Percentiles rank a stretch among this genome's conserved stretches.
These are phyloP conservation scores for Scytalopus superciliaris DNA, from an alignment of 2,113 vertebrate species.

Conservation along the genomic window DNA sequence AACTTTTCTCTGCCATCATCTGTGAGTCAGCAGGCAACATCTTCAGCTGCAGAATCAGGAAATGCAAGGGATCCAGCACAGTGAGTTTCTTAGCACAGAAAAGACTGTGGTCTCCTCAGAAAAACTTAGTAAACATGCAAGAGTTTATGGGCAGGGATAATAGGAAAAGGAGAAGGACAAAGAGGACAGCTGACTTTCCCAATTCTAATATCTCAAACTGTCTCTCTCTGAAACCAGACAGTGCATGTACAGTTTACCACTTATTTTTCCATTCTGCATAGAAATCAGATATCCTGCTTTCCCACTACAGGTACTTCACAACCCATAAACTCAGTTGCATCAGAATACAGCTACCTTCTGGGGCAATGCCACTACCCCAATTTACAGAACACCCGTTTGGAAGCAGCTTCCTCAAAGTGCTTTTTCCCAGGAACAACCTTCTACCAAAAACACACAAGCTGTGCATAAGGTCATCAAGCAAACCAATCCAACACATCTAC, in stretches of 20 bases:
- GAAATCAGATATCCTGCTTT: not conserved
- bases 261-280: not conserved
- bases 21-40: not conserved
- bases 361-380: not conserved
- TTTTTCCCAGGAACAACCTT: not conserved
- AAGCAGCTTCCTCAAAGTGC: not conserved
- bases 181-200: not conserved
- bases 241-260: not conserved
- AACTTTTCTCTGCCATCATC: not conserved
- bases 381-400: not conserved
- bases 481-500: not conserved
- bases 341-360: not conserved
- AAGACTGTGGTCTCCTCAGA: not conserved
- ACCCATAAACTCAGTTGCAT: not conserved
- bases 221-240: not conserved
- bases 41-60: not conserved
- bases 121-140: not conserved
- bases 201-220: not conserved
- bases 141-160: not conserved
- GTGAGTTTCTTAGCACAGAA: not conserved
- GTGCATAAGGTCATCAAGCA: not conserved
- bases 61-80: not conserved
- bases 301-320: not conserved
- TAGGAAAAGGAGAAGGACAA: not conserved
- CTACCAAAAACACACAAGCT: fast-evolving